phyloP scores from a whole-genome alignment of 2,113 vertebrate species.

The Nannospalax galili region DNA sequence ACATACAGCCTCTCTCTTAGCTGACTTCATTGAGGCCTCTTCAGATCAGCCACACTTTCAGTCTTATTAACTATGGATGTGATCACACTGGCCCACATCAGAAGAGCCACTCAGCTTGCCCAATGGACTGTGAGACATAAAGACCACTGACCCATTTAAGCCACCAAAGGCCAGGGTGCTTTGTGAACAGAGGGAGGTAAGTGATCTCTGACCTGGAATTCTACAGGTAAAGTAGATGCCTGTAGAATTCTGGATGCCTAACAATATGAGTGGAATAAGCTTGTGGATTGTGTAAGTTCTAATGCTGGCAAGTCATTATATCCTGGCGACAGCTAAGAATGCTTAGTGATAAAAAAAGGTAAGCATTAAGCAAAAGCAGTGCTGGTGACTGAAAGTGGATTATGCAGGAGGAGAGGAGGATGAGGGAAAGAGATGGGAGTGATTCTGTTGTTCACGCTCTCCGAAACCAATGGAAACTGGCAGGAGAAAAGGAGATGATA shows the following conservation, averaged over 20 bases:
- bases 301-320: neutral
- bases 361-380: neutral
- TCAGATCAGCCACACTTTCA: neutral
- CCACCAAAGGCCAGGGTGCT: neutral
- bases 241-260: too few species aligned
- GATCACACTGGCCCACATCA: neutral
- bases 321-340: neutral
- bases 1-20: neutral
- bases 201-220: neutral
- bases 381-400: neutral
- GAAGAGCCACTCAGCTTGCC: neutral
- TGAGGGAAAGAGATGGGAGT: neutral
- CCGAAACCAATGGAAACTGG: neutral
- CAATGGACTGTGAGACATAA: neutral
- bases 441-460: neutral
- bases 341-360: neutral
- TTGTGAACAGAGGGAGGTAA: neutral
- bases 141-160: neutral
- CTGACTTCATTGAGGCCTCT: neutral
- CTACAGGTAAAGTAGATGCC: neutral
- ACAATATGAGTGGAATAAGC: neutral
- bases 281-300: neutral
- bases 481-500: neutral
- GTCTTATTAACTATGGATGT: too few species aligned
- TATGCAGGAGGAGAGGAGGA: neutral